phyloP scores from a whole-genome alignment of 2,797 vertebrate genomes.

The Euphonia xanthogaster region DNA sequence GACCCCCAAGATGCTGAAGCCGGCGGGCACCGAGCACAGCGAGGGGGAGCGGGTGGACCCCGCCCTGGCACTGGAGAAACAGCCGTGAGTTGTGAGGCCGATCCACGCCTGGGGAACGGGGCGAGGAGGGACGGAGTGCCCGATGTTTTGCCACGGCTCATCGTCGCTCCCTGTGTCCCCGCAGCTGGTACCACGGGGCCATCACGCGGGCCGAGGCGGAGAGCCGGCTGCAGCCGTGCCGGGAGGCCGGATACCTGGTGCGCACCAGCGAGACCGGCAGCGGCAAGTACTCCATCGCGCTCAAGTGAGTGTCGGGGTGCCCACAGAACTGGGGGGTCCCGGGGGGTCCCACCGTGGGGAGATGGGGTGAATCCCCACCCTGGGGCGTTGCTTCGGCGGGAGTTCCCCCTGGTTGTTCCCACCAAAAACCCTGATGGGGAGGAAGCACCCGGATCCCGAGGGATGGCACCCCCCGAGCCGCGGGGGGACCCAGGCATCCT shows the following conservation, averaged over 20 bases:
- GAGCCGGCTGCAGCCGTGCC: conserved; percentile 88
- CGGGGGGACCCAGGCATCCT: not conserved
- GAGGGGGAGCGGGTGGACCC: conserved; percentile 84
- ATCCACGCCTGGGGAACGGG: fast-evolving
- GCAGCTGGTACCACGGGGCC: conserved; percentile 79
- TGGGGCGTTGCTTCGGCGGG: not conserved
- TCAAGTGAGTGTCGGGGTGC: conserved; percentile 83
- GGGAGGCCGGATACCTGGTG: conserved; percentile 92
- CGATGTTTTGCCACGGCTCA: not conserved
- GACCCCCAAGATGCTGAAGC: conserved; percentile 86
- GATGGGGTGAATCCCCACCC: too few species aligned
- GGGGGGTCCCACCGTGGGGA: not conserved
- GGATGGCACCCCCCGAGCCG: not conserved
- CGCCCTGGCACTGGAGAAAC: conserved; percentile 86
- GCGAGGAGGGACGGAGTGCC: fast-evolving
- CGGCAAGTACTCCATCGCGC: conserved; percentile 94
- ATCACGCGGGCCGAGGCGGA: conserved; percentile 92
- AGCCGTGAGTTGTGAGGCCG: conserved; percentile 79
- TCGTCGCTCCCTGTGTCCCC: too few species aligned
- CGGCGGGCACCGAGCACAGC: conserved; percentile 48
- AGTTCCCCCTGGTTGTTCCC: not conserved
- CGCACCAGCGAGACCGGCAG: conserved; percentile 92
- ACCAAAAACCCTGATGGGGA: not conserved
- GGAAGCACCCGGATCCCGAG: not conserved
- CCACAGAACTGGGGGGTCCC: fast-evolving